Percentiles rank a stretch among this genome's conserved stretches.
These are phyloP conservation scores for Byasa hedistus DNA, from an alignment of 2,888 invertebrate species.

Conservation along the genomic window DNA sequence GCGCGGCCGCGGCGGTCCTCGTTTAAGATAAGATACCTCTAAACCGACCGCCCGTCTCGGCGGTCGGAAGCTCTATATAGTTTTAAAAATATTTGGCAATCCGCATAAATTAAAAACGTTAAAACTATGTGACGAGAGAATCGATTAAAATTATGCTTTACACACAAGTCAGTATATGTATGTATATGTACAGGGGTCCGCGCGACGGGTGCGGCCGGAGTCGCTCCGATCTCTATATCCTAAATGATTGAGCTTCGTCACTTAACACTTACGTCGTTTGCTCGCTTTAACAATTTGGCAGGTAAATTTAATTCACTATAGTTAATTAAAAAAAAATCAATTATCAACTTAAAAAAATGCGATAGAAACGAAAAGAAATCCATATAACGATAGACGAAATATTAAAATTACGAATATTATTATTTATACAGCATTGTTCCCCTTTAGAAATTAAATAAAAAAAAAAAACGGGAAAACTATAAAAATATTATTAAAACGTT, in stretches of 20 bases:
- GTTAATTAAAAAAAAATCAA: slow-evolving; percentile 59
- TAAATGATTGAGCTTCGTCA: slow-evolving; percentile 75
- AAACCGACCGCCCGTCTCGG: slow-evolving; percentile 52
- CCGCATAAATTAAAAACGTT: slow-evolving; percentile 77
- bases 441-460: slow-evolving; percentile 41
- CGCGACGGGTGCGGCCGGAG: slow-evolving; percentile 60
- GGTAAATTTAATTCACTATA: slow-evolving; percentile 73
- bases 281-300: slow-evolving; percentile 75
- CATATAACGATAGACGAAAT: slow-evolving; percentile 70
- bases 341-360: slow-evolving; percentile 74
- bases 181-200: slow-evolving; percentile 53
- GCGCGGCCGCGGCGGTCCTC: slow-evolving; percentile 47
- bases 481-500: slow-evolving; percentile 55
- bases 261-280: slow-evolving; percentile 71
- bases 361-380: slow-evolving; percentile 73
- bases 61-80: slow-evolving; percentile 67
- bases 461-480: slow-evolving; percentile 54
- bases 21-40: slow-evolving; percentile 47
- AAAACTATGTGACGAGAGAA: slow-evolving; percentile 79
- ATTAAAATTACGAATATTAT: slow-evolving; percentile 75
- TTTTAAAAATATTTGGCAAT: slow-evolving; percentile 78
- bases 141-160: slow-evolving; percentile 79
- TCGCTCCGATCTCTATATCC: slow-evolving; percentile 51
- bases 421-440: slow-evolving; percentile 73
- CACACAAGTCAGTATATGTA: slow-evolving; percentile 76